These are phyloP conservation scores for Micrasema minimum DNA, from an alignment of 1,140 invertebrate genomes.

Conservation along the genomic window DNA sequence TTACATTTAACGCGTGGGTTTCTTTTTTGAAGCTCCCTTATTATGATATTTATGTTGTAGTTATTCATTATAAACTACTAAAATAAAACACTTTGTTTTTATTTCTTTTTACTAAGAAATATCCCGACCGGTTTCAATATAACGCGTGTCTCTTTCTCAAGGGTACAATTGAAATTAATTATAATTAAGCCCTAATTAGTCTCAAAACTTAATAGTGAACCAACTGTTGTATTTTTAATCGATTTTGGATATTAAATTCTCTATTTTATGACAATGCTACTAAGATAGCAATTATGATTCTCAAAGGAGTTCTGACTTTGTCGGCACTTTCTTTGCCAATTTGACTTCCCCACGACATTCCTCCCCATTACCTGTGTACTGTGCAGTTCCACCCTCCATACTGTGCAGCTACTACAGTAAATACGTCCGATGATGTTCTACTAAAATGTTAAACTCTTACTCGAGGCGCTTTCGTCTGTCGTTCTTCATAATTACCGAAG, in stretches of 20 bases:
- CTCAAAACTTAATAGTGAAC: no score
- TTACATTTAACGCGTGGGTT: no score
- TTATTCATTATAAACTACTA: no score
- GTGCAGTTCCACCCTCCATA: no score
- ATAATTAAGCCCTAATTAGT: no score
- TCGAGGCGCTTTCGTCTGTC: conserved; percentile 1
- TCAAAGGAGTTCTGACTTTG: conserved; percentile 38
- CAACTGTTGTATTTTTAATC: neutral
- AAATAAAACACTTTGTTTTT: no score
- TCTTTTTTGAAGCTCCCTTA: no score
- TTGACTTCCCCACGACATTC: conserved; percentile 27
- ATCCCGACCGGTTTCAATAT: no score
- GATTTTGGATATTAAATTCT: conserved; percentile 27
- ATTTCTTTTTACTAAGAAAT: no score
- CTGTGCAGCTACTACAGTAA: neutral
- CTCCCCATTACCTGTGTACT: neutral
- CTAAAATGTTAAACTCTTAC: conserved; percentile 30
- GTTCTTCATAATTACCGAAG: conserved; percentile 5
- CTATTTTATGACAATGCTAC: conserved; percentile 19
- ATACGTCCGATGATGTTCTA: conserved; percentile 17
- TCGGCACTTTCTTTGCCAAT: conserved; percentile 31
- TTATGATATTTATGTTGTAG: no score
- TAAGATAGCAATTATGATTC: conserved; percentile 33
- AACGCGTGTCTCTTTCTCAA: no score
- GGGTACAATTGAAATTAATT: no score